Percentiles rank a stretch among this genome's conserved stretches.
Evolutionary conservation across 1,140 invertebrate genomes (phyloP).

Genomic region (Drosophila obscura): DNA sequence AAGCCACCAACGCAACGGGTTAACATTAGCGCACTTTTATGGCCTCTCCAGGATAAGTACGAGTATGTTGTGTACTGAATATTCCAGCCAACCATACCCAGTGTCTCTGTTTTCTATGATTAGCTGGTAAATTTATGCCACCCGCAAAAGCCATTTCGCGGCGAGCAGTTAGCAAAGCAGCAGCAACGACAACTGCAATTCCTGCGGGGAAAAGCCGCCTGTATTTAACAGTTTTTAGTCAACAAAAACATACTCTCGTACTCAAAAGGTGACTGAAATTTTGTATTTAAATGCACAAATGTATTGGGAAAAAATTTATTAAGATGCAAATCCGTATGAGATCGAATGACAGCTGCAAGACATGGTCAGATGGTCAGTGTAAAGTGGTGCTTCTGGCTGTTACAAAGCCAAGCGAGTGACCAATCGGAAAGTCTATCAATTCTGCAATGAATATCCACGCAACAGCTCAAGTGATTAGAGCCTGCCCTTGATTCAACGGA

Average conservation of each 20-base stretch:
- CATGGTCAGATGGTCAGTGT: too few relatives aligned
- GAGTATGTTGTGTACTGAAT: background rate
- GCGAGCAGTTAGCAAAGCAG: conserved; percentile 1
- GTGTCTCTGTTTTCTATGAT: conserved; percentile 60
- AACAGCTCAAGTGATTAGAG: too few relatives aligned
- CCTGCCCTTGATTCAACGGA: too few relatives aligned
- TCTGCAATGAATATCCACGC: too few relatives aligned
- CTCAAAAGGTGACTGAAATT: too few relatives aligned
- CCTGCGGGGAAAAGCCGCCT: conserved; percentile 14
- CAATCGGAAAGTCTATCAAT: too few relatives aligned
- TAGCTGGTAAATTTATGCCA: conserved; percentile 71
- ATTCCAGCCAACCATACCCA: background rate
- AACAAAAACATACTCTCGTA: conserved; percentile 72
- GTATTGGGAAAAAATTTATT: too few relatives aligned
- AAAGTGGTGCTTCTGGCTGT: too few relatives aligned
- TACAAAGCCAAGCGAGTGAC: too few relatives aligned
- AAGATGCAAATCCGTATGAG: too few relatives aligned
- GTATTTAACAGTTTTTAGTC: background rate
- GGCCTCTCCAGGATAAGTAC: conserved; percentile 65
- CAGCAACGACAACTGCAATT: conserved; percentile 33
- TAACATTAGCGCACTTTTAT: conserved; percentile 82
- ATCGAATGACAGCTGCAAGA: too few relatives aligned
- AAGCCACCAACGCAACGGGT: conserved; percentile 64
- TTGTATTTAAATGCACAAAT: too few relatives aligned
- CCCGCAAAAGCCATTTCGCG: conserved; percentile 62